A percentile compares a stretch with the other conserved stretches of the same genome.
Conservation (phyloP, 1,140 invertebrate genomes). For the Polypedilum pembai region DNA sequence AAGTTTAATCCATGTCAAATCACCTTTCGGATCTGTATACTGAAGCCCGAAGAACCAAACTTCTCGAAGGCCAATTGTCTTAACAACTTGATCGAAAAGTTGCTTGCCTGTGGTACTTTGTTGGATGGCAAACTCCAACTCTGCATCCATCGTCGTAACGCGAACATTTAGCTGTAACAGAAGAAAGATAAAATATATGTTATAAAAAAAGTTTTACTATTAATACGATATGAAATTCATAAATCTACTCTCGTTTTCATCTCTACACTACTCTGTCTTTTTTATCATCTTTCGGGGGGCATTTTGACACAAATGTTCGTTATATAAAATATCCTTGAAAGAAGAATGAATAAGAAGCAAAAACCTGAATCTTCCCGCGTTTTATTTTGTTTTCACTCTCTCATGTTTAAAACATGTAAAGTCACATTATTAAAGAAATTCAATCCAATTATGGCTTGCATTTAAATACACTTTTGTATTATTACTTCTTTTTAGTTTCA, state of each 20-base stretch:
- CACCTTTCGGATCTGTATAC: slow-evolving; percentile 96
- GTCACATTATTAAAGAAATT: too few relatives aligned
- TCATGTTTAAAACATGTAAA: not conserved
- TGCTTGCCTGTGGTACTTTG: slow-evolving; percentile 98
- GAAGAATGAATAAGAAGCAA: not conserved
- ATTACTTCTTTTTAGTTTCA: not conserved
- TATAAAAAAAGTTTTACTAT: not conserved
- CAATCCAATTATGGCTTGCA: too few relatives aligned
- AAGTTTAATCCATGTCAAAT: slow-evolving; percentile 97
- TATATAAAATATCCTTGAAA: not conserved
- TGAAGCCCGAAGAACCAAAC: slow-evolving; percentile 99
- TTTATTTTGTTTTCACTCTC: not conserved
- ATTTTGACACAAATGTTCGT: not conserved
- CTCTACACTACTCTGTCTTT: not conserved
- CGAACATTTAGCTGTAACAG: slow-evolving; percentile 86
- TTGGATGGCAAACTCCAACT: slow-evolving; percentile 99
- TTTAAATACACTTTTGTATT: too few relatives aligned
- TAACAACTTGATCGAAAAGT: slow-evolving; percentile 98
- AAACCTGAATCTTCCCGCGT: slow-evolving; percentile 10
- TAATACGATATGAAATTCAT: not conserved
- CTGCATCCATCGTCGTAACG: slow-evolving; percentile 99
- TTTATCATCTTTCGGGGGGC: too few relatives aligned
- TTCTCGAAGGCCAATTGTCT: slow-evolving; percentile 97
- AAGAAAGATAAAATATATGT: slow-evolving; percentile 32
- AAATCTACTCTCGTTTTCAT: not conserved